phyloP scores from a whole-genome alignment of 2,888 invertebrate genomes.

The Zonitis immaculata region DNA sequence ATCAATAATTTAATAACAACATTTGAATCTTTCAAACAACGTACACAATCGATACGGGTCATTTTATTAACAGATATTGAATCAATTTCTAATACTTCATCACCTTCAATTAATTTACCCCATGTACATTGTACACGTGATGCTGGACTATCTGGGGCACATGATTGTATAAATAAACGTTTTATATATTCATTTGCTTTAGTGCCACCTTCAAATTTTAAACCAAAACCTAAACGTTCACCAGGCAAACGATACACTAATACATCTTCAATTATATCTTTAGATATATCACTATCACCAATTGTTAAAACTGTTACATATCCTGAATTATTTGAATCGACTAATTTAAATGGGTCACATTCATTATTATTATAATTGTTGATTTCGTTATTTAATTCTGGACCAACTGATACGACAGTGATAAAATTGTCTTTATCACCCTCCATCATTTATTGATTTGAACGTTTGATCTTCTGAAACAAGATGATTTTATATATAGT shows the following conservation, averaged over 20 bases:
- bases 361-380: too few species aligned
- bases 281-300: constrained; percentile 45
- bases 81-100: constrained; percentile 86
- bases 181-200: constrained; percentile 76
- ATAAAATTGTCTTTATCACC: constrained; percentile 48
- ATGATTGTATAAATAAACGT: constrained; percentile 81
- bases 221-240: constrained; percentile 83
- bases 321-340: constrained; percentile 40
- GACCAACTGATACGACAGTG: constrained; percentile 60
- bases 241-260: constrained; percentile 81
- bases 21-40: constrained; percentile 78
- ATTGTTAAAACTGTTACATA: constrained; percentile 61
- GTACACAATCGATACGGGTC: constrained; percentile 83
- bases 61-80: constrained; percentile 70
- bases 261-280: constrained; percentile 64
- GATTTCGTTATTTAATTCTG: constrained; percentile 38
- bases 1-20: constrained; percentile 74
- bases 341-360: constrained; percentile 24
- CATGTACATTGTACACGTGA: constrained; percentile 77
- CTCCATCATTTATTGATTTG: constrained; percentile 6
- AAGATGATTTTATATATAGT: neutral
- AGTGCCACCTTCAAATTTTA: constrained; percentile 89
- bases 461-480: constrained; percentile 7
- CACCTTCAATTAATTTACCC: constrained; percentile 80
- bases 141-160: constrained; percentile 82